Base-by-base conservation (phyloP, 1,140 invertebrate species). In the Drosophila triauraria region DNA sequence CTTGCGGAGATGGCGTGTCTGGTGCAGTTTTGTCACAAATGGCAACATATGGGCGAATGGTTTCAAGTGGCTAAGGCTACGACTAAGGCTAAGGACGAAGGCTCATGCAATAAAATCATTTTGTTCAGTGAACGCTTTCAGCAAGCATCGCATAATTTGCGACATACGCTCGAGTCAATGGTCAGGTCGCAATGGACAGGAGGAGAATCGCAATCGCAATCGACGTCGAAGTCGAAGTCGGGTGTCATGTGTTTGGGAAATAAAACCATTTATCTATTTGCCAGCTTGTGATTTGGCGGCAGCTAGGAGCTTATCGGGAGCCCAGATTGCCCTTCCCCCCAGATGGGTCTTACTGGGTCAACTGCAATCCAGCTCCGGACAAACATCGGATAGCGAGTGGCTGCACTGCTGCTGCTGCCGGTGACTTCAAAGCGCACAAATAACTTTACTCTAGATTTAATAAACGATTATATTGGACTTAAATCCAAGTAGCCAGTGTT, bases 401-500 rank as follows among this genome's bases (percentile, higher is more conserved):
- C 53, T 25, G 67, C 53, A 72, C 20, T 44, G 23, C 25, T 20
- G 5, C 3, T 47, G 51, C 32, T 35, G 32, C 30, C 83, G 83
- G 80, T 40, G 40, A 79, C 70, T 78, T 87, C 77, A 87, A 87
- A 87, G 80, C 30, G 20, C 38, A 61, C 48, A 84, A 87, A 81
- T 88, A 87, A 88, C 77, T 88, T 87, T 88, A 85, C 84, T 84
- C 86, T 90, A 90, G 84, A 88, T 88, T 88, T 88, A 88, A 90
- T 71, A 88, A 88, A 78, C 84, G 84, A 90, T 88, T 88, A 88
- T 90, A 75, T 68, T 72, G 87, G 80, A 78, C 77, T 84, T 78
- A 84, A 80, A 78, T 90, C 85, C 81, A 84, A 87, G 80, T 80
- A 87, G 80, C 20, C 35, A 65, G 77, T 69, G 56, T 69, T 67